Evolutionary conservation across 1,140 invertebrate genomes (phyloP), one percentile per base, ranked within the genome.

Genomic region (Neoseiulus cucumeris): DNA sequence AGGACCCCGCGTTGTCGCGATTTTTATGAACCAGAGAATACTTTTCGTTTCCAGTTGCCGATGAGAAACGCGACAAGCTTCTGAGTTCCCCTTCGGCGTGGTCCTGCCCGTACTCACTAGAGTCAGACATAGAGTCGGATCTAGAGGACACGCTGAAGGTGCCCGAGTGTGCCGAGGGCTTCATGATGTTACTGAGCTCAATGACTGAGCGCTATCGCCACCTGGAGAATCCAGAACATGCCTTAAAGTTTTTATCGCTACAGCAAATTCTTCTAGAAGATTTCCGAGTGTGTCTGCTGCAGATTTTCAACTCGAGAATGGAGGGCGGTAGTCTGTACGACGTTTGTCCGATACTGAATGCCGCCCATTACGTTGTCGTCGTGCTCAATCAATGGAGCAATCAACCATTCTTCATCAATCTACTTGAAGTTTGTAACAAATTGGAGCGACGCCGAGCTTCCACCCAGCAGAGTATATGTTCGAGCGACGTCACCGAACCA

Each of bases 181-280:
- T 72, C 42, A 64, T 72, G 12, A 47, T 70, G n/a, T 44, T 72
- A 30, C 66, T 72, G 51, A 65, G 69, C 33, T 64, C 69, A 9
- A 68, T 72, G 65, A 72, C 70, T 66, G 69, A 70, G 44, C 69
- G 69, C 22, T 70, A 69, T 22, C 65, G 64, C 18, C 64, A 68
- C 44, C 28, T 69, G 14, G n/a, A 33, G 20, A 64, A 68, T 20
- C 66, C 67, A 30, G 64, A 68, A n/a, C 65, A 67, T 71, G 84
- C 83, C 69, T 73, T 93, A 67, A 85, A 89, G 74, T 95, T 95
- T 76, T 77, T 93, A 1, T 84, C 89, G 42, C 74, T 95, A 7
- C 89, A 94, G 74, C 74, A 91, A 20, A 88, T 93, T 71, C 73
- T 94, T 14, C 81, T 94, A 44, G 90, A 94, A 72, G 91, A 94